Percentiles rank a stretch among this genome's conserved stretches.
phyloP scores from a whole-genome alignment of 1,140 invertebrate genomes.

The Aphaenogaster floridana region DNA sequence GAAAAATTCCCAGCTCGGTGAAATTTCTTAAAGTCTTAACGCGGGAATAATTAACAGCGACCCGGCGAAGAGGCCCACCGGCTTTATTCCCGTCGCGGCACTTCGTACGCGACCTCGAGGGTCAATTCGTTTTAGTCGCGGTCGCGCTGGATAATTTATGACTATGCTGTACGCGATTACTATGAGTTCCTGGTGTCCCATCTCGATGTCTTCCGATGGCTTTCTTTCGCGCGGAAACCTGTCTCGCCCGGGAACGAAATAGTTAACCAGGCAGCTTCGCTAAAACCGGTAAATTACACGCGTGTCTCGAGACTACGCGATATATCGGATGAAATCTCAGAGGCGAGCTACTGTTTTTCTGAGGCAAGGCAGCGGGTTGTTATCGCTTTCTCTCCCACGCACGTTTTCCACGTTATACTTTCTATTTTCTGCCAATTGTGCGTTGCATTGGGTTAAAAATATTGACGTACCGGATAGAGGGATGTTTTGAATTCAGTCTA shows the following conservation, averaged over 20 bases:
- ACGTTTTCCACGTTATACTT: background rate
- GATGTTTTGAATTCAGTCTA: background rate
- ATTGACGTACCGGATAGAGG: too few relatives aligned
- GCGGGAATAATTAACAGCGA: constrained; percentile 74
- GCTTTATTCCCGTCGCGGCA: constrained; percentile 72
- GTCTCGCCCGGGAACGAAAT: constrained; percentile 63
- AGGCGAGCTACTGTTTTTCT: constrained; percentile 19
- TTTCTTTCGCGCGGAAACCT: constrained; percentile 45
- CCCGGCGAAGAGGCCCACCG: constrained; percentile 29
- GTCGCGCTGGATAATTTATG: constrained; percentile 76
- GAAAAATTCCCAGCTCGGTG: constrained; percentile 52
- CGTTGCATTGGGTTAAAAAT: background rate
- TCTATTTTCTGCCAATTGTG: background rate
- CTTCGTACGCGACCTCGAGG: constrained; percentile 73
- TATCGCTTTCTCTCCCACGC: background rate
- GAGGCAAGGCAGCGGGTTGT: too few relatives aligned
- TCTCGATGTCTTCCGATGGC: constrained; percentile 37
- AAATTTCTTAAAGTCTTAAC: constrained; percentile 65
- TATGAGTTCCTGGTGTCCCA: constrained; percentile 48
- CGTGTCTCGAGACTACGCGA: constrained; percentile 20
- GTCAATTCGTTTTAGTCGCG: constrained; percentile 79
- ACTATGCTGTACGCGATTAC: constrained; percentile 55
- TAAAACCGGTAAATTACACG: constrained; percentile 53
- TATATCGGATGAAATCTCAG: background rate
- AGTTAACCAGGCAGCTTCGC: constrained; percentile 37